Percentiles rank a stretch among this genome's conserved stretches.
Conservation (phyloP, 2,888 invertebrate genomes). For the Harpagoxenus sublaevis region DNA sequence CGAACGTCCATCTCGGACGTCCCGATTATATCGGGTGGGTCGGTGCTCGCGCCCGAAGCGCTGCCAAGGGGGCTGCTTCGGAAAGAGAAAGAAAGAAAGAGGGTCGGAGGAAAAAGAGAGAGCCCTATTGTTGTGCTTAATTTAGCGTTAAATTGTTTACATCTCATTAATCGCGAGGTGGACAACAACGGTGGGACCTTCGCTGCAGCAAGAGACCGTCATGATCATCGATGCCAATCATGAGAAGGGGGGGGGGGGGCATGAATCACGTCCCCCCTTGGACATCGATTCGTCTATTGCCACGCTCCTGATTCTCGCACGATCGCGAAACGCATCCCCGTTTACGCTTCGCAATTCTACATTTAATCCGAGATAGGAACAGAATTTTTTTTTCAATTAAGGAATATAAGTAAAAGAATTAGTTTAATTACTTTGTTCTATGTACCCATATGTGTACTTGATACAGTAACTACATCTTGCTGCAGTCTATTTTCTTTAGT, state of each 20-base stretch:
- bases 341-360: not conserved
- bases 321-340: constrained; percentile 49
- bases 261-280: not conserved
- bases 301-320: constrained; percentile 52
- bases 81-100: constrained; percentile 15
- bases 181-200: constrained; percentile 65
- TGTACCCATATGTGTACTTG: not conserved
- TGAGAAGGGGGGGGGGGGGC: constrained; percentile 48
- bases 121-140: constrained; percentile 84
- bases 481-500: not conserved
- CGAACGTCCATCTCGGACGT: constrained; percentile 56
- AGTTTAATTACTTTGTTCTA: not conserved
- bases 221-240: constrained; percentile 84
- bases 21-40: constrained; percentile 70
- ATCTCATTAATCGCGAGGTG: constrained; percentile 85
- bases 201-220: constrained; percentile 76
- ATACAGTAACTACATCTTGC: not conserved
- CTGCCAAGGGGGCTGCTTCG: constrained; percentile 61
- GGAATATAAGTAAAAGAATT: not conserved
- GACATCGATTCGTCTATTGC: not conserved
- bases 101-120: not conserved
- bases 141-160: constrained; percentile 86
- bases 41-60: constrained; percentile 48
- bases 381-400: constrained; percentile 7
- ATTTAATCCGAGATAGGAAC: constrained; percentile 2